Conservation (phyloP, 2,113 vertebrate genomes). For the Vombatus ursinus region DNA sequence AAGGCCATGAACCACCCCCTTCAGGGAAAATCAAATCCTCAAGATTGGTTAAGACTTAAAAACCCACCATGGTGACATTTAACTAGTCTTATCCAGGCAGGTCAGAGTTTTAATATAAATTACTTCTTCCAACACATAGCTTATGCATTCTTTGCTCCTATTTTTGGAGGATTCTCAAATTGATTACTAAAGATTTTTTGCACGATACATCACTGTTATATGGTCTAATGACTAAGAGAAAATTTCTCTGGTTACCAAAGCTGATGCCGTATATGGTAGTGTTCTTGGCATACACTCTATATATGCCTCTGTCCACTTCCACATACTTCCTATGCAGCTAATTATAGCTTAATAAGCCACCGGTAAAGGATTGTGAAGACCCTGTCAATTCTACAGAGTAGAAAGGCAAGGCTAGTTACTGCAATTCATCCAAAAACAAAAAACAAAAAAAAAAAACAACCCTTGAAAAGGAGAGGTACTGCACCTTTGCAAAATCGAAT, state of each 20-base stretch:
- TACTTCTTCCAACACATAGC: slow-evolving; percentile 79
- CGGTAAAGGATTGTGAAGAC: slow-evolving; percentile 77
- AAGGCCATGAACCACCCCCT: slow-evolving; percentile 55
- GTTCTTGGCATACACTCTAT: slow-evolving; percentile 78
- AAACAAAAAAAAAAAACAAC: slow-evolving; percentile 42
- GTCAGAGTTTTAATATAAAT: slow-evolving; percentile 78
- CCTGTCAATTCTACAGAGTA: slow-evolving; percentile 76
- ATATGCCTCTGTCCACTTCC: slow-evolving; percentile 80
- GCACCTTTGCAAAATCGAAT: slow-evolving; percentile 79
- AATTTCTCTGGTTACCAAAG: slow-evolving; percentile 82
- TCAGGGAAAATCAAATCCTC: slow-evolving; percentile 68
- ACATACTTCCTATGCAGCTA: slow-evolving; percentile 79
- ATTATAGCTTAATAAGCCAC: slow-evolving; percentile 79
- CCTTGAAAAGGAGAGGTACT: slow-evolving; percentile 84
- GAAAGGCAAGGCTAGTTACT: slow-evolving; percentile 82
- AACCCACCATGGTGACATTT: slow-evolving; percentile 75
- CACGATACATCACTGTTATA: slow-evolving; percentile 77
- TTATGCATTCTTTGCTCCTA: slow-evolving; percentile 81
- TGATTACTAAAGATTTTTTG: slow-evolving; percentile 77
- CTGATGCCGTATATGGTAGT: slow-evolving; percentile 80
- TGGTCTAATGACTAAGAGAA: slow-evolving; percentile 79
- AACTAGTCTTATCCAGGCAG: slow-evolving; percentile 77
- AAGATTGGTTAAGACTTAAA: slow-evolving; percentile 74
- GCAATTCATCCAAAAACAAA: slow-evolving; percentile 80
- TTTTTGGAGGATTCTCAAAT: slow-evolving; percentile 79